Base-by-base conservation (phyloP, 2,888 invertebrate species). In the Pachydiplax longipennis region DNA sequence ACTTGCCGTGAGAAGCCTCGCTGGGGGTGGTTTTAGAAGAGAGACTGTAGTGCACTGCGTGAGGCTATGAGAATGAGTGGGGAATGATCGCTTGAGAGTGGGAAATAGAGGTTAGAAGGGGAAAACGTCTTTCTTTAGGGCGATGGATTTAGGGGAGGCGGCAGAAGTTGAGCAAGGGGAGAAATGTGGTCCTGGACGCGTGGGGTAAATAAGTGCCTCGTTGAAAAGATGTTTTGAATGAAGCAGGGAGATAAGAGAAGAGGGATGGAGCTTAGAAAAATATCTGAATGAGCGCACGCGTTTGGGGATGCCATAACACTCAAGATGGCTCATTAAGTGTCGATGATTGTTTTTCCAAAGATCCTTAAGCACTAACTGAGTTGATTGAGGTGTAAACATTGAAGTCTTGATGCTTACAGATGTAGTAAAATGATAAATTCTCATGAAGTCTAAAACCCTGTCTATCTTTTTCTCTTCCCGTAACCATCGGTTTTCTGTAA, bases 211-310 rank as follows among this genome's bases (percentile, higher is more conserved):
- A 58, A 83, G 87, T 87, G 87, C 87, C 87, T 13, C 87, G 87
- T 87, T 65, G 87, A 87, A 87, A 87, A 87, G 87, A 61, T 87
- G 87, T 87, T 87, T 87, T 87, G 87, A 87, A 87, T 87, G 87
- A 65, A 87, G 87, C 25, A 18, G 31, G 18, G 83, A 83, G 83
- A 83, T 83, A 83, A 83, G 83, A 61, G 58, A 35, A 61, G 22
- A 1, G 58, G n/a, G 37, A 58, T 15, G 83, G 83, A n/a, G 53
- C 12, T 18, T 18, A 25, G 53, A 35, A 18, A 18, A n/a, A 22
- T n/a, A 13, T 44, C 22, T 22, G 44, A 44, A 81, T 81, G 58
- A 2, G 83, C 15, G 83, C 58, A 18, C n/a, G 48, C 61, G 65
- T 61, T 58, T 87, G 61, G 87, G 37, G 87, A 87, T 83, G n/a